phyloP scores from a whole-genome alignment of 2,888 invertebrate genomes.

The Vanessa cardui region DNA sequence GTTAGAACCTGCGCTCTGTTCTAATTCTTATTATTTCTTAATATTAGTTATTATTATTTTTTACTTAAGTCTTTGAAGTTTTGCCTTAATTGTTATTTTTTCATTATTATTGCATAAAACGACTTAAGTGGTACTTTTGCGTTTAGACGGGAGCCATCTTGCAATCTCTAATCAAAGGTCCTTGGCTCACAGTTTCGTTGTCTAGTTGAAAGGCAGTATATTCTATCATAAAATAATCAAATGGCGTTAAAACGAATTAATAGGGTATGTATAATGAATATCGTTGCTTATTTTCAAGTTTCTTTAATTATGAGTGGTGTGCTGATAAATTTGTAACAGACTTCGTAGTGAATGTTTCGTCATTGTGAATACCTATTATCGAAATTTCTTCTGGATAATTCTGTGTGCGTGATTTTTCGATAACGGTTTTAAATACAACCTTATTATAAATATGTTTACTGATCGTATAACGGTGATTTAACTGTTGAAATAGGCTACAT shows the following conservation, averaged over 20 bases:
- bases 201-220: conserved; percentile 90
- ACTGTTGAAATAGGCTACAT: conserved; percentile 70
- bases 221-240: conserved; percentile 87
- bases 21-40: conserved; percentile 71
- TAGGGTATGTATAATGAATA: conserved; percentile 88
- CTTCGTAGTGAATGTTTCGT: conserved; percentile 84
- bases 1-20: conserved; percentile 68
- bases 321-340: conserved; percentile 72
- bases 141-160: conserved; percentile 93
- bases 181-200: conserved; percentile 92
- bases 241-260: conserved; percentile 99
- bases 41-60: conserved; percentile 79
- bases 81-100: conserved; percentile 59
- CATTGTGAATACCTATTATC: conserved; percentile 85
- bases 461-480: conserved; percentile 62
- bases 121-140: conserved; percentile 88
- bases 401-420: conserved; percentile 64
- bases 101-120: conserved; percentile 76
- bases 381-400: conserved; percentile 83
- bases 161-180: conserved; percentile 93
- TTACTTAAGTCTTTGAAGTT: conserved; percentile 67
- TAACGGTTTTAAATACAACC: conserved; percentile 23
- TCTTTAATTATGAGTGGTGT: conserved; percentile 57
- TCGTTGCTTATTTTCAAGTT: conserved; percentile 56
- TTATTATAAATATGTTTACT: conserved; percentile 32